phyloP scores from a whole-genome alignment of 2,888 invertebrate species.

The Brachyptera risi region DNA sequence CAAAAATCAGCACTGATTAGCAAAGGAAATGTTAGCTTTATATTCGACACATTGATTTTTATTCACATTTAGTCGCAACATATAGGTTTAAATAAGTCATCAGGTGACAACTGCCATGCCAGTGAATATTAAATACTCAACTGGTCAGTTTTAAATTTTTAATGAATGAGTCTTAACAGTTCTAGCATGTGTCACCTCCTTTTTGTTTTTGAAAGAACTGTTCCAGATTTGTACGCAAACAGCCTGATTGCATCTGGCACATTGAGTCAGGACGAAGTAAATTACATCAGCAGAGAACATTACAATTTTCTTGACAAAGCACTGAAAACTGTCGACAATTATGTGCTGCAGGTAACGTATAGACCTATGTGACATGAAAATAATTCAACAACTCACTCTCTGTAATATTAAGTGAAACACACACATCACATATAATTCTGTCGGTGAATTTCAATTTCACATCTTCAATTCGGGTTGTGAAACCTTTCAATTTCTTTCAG shows the following conservation, averaged over 20 bases:
- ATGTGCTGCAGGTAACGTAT: conserved; percentile 61
- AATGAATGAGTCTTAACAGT: too few species aligned
- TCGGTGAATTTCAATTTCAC: too few species aligned
- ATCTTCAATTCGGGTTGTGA: too few species aligned
- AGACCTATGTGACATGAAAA: neutral
- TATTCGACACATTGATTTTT: neutral
- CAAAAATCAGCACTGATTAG: neutral
- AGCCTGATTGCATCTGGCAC: conserved; percentile 58
- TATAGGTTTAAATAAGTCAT: too few species aligned
- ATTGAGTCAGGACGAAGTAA: conserved; percentile 57
- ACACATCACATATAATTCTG: too few species aligned
- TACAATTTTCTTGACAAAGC: conserved; percentile 63
- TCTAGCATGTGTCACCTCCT: neutral
- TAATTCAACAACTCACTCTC: neutral
- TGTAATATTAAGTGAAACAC: neutral
- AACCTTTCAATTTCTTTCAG: too few species aligned
- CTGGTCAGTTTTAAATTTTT: conserved; percentile 6
- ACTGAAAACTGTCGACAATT: conserved; percentile 57
- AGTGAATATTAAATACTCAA: conserved; percentile 18
- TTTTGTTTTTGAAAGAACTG: conserved; percentile 55
- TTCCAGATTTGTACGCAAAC: conserved; percentile 76
- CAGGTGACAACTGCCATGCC: too few species aligned
- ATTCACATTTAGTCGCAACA: too few species aligned
- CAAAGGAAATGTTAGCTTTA: conserved; percentile 6
- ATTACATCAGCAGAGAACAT: conserved; percentile 56